Evolutionary conservation across 2,888 invertebrate genomes (phyloP), one percentile per base, ranked within the genome.

Genomic region (Keiferia lycopersicella): DNA sequence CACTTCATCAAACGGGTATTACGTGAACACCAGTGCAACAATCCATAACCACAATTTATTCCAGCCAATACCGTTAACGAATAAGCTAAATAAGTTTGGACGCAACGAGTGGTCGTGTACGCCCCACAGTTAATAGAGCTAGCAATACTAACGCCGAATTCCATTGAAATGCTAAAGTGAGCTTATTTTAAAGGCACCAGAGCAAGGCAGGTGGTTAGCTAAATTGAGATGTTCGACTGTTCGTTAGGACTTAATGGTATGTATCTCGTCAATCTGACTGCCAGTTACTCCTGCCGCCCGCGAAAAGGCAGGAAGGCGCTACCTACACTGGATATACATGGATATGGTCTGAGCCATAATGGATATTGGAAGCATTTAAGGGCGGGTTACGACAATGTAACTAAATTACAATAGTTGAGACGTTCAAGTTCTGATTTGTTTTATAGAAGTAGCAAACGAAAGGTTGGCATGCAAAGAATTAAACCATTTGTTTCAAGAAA

Each of bases 201-300:
- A 63, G 61, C 66, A 26, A 67, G 73, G 81, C 83, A 82, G 84
- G 84, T 83, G 83, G 84, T 72, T 80, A 72, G 77, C 74, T 81
- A 81, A 85, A 86, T 86, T 84, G 86, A 86, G 86, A 84, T 85
- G 86, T 86, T 86, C 85, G 86, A 85, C 85, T 85, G 86, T 86
- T 86, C 85, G 86, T 86, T 86, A 86, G 80, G 69, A 68, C 73
- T 74, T 85, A 85, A 86, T 86, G 74, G 78, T 83, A 86, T 86
- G 86, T 85, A 86, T 86, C 85, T 76, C 73, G 78, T 76, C 80
- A 83, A 83, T 85, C 76, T 69, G 73, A 70, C 63, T 71, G 76
- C 83, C 84, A 77, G 84, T 83, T 81, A 82, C 82, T 80, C 75
- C 79, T 78, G 74, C 79, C 76, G 78, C 77, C 81, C 82, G 76